Evolutionary conservation across 2,888 invertebrate species (phyloP).

Genomic region (Trichopria drosophilae): DNA sequence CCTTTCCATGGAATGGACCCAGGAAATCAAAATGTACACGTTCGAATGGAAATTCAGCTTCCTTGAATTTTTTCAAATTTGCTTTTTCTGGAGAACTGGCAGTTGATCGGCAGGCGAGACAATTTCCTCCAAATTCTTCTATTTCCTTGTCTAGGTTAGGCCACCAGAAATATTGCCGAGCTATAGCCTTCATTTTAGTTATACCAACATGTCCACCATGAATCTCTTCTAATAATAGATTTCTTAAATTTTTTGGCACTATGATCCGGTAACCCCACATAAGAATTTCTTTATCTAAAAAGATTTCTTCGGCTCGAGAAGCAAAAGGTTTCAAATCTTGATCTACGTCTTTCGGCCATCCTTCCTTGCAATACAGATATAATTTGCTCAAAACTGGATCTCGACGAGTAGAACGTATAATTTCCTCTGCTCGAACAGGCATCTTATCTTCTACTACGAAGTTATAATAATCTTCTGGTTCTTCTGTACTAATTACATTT

Average conservation of each 20-base stretch:
- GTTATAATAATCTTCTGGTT: constrained; percentile 20
- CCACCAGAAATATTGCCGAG: constrained; percentile 42
- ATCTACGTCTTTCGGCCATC: too few relatives aligned
- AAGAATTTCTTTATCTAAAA: constrained; percentile 22
- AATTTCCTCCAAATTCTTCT: constrained; percentile 23
- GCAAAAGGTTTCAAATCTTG: constrained; percentile 17
- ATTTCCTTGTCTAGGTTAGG: constrained; percentile 35
- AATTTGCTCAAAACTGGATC: constrained; percentile 15
- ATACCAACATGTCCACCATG: constrained; percentile 40
- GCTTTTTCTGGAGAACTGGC: constrained; percentile 31
- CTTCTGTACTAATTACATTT: constrained; percentile 23
- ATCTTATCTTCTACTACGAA: constrained; percentile 21
- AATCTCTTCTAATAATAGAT: constrained; percentile 35
- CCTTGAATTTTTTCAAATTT: constrained; percentile 28
- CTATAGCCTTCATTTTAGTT: constrained; percentile 40
- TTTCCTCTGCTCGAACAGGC: constrained; percentile 8
- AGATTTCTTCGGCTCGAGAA: constrained; percentile 7
- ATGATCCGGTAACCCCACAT: constrained; percentile 41
- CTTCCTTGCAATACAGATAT: constrained; percentile 7
- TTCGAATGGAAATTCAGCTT: constrained; percentile 30
- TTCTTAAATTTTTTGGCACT: constrained; percentile 34
- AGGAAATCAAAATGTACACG: constrained; percentile 34
- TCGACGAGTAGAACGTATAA: constrained; percentile 1
- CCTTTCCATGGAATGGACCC: constrained; percentile 31
- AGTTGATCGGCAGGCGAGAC: constrained; percentile 29